These are phyloP conservation scores for Lamprologus tigripictilis DNA, from an alignment of 2,113 vertebrate genomes.

Conservation along the genomic window DNA sequence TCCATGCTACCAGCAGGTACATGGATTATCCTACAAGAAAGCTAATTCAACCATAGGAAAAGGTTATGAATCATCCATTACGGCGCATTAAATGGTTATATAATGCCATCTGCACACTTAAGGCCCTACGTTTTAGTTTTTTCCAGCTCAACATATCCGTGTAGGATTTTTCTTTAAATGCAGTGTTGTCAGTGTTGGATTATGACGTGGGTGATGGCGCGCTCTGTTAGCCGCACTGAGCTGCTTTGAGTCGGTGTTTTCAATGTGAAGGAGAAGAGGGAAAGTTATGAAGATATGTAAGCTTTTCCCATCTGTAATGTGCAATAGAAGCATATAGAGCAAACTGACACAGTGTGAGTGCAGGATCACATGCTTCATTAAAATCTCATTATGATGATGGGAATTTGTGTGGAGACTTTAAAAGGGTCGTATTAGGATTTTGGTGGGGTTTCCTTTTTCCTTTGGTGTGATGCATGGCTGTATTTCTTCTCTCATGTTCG, in stretches of 20 bases:
- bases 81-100: background rate
- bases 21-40: background rate
- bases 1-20: background rate
- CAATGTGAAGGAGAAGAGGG: background rate
- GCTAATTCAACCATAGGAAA: background rate
- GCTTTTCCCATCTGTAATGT: background rate
- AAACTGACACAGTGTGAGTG: background rate
- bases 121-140: background rate
- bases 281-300: background rate
- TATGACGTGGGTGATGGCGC: background rate
- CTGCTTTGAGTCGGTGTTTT: background rate
- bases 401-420: background rate
- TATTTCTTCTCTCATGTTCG: accelerated
- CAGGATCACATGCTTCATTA: background rate
- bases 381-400: background rate
- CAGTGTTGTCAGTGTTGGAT: background rate
- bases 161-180: constrained; percentile 21
- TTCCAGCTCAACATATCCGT: background rate
- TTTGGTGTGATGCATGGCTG: accelerated
- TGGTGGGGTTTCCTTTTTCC: background rate
- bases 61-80: constrained; percentile 13
- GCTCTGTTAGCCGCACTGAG: background rate
- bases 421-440: background rate
- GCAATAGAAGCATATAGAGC: background rate
- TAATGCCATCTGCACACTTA: background rate